Evolutionary conservation across 2,888 invertebrate genomes (phyloP).

Genomic region (Stenodema calcarata): DNA sequence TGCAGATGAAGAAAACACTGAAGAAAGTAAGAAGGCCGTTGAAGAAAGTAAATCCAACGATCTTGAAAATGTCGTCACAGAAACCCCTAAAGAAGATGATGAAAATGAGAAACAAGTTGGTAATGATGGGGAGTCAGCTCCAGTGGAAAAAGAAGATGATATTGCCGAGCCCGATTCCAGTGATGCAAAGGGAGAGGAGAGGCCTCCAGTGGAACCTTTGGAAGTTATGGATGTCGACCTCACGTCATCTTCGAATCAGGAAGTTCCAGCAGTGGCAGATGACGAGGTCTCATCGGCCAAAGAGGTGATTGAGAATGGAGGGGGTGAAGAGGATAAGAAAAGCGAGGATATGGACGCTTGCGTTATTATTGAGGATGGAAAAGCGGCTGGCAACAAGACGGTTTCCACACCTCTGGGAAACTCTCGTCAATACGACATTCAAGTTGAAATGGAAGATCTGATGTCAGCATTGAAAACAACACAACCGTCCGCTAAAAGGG

Average conservation of each 20-base stretch:
- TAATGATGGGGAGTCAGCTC: background rate
- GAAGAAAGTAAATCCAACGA: background rate
- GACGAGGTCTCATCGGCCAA: background rate
- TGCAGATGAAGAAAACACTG: background rate
- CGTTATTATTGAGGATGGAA: conserved; percentile 24
- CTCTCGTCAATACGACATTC: background rate
- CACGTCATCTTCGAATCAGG: background rate
- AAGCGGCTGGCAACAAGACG: background rate
- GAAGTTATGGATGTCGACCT: background rate
- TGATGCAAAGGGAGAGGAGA: background rate
- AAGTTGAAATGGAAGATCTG: conserved; percentile 70
- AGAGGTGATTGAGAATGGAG: background rate
- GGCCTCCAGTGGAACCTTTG: background rate
- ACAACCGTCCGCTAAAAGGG: conserved; percentile 92
- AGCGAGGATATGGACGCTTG: conserved; percentile 22
- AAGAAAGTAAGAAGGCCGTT: background rate
- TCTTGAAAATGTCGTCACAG: background rate
- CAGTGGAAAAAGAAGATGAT: background rate
- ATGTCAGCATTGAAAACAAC: conserved; percentile 78
- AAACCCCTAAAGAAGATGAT: background rate
- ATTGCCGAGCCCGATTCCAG: background rate
- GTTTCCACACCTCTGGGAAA: background rate
- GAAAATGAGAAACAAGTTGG: background rate
- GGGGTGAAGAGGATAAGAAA: background rate
- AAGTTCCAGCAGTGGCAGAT: background rate